Conservation (phyloP, 2,113 vertebrate genomes). For the Channa maculata region DNA sequence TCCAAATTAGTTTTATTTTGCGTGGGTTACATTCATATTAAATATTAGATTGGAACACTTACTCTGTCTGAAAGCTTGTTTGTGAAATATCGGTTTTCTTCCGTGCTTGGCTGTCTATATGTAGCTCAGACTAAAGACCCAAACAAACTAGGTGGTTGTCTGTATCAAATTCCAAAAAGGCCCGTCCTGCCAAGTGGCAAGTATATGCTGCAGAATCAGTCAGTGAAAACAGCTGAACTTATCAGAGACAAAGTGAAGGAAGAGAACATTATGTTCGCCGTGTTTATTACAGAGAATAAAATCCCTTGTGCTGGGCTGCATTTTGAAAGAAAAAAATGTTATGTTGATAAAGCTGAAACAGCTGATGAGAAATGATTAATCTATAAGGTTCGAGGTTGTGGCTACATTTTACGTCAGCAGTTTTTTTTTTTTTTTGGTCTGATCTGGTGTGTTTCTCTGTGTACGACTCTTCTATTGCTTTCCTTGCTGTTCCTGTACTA, state of each 20-base stretch:
- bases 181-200: constrained; percentile 15
- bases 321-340: not conserved
- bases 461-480: constrained; percentile 1
- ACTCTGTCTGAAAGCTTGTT: not conserved
- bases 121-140: constrained; percentile 18
- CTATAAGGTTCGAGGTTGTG: not conserved
- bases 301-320: not conserved
- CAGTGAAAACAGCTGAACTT: constrained; percentile 37
- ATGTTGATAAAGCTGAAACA: constrained; percentile 26
- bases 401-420: constrained; percentile 23
- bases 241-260: constrained; percentile 15
- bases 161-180: constrained; percentile 31
- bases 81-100: not conserved
- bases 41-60: constrained; percentile 1
- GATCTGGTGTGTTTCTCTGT: constrained; percentile 16
- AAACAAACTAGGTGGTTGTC: constrained; percentile 46
- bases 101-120: constrained; percentile 7
- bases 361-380: constrained; percentile 17
- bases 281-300: constrained; percentile 32
- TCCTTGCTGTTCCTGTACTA: not conserved
- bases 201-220: constrained; percentile 6
- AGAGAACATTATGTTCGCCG: constrained; percentile 24
- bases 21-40: not conserved
- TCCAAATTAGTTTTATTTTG: constrained; percentile 1
- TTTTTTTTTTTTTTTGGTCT: constrained; percentile 40